Base-by-base conservation (phyloP, 2,113 vertebrate species). In the Oreochromis tanganicae region DNA sequence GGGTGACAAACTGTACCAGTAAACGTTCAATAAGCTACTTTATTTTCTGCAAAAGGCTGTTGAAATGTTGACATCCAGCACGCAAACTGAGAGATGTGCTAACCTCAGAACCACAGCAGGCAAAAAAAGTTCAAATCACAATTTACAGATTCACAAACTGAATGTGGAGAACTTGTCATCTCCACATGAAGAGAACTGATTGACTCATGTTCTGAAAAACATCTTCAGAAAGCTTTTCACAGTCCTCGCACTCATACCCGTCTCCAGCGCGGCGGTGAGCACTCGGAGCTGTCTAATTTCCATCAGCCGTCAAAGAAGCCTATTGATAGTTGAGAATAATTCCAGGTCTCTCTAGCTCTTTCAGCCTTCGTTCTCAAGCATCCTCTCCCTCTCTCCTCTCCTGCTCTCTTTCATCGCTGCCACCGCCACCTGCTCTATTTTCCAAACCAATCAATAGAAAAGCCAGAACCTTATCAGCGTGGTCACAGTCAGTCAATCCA, bases 401-500 rank as follows among this genome's bases (percentile, higher is more conserved):
- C 66, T 75, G 38, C 85, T 73, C 50, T 55, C 87, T 88, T 88
- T 95, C 85, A 80, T 85, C 83, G 59, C 86, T 78, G 90, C 92
- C 66, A 78, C 91, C 78, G 83, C 89, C 94, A 92, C 92, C 94
- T 93, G 92, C 92, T 93, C 92, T 91, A 88, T 91, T 86, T 82
- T 73, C 84, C 46, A 83, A 61, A 41, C 86, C 68, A 32, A 94
- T 93, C 84, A 89, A 94, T 82, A 92, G 75, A 93, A 83, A 90
- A 93, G 87, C 93, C 91, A 92, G 87, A 92, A 91, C 94, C 93
- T 92, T 52, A 93, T 93, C 85, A 87, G 87, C 88, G 86, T 29
- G 79, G 85, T 92, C 91, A 80, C 83, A 88, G 84, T 89, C 91
- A 71, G 84, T 89, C 85, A 84, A 38, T 93, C 89, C 89, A 34